A percentile compares a stretch with the other conserved stretches of the same genome.
phyloP scores from a whole-genome alignment of 2,888 invertebrate species.

The Allolobophora icterica region DNA sequence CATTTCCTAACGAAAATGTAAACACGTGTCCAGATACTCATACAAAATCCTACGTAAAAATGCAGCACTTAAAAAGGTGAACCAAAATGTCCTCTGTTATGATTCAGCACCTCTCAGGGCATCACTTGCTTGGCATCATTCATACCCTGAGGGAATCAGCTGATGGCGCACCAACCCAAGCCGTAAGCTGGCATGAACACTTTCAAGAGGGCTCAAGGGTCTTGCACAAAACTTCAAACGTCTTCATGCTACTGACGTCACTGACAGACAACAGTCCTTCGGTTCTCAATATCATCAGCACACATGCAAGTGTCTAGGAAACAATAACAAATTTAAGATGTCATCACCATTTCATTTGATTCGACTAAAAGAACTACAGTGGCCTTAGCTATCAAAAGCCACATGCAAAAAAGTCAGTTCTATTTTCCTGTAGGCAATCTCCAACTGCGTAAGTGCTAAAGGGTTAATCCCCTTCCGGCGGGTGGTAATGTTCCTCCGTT shows the following conservation, averaged over 20 bases:
- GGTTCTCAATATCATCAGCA: not conserved
- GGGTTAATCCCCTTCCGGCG: not conserved
- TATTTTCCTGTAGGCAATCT: not conserved
- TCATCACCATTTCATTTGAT: not conserved
- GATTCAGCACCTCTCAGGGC: not conserved
- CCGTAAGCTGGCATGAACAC: not conserved
- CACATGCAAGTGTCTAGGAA: not conserved
- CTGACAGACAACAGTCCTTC: not conserved
- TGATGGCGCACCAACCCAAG: too few species aligned
- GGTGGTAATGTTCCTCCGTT: conserved; percentile 61
- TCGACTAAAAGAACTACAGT: not conserved
- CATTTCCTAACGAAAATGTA: conserved; percentile 3
- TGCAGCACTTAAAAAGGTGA: not conserved
- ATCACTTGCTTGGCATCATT: not conserved
- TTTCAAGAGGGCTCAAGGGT: not conserved
- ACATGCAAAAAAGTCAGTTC: not conserved
- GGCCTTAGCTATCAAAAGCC: not conserved
- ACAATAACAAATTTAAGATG: not conserved
- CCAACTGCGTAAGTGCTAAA: not conserved
- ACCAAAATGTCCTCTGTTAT: not conserved
- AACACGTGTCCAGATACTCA: not conserved
- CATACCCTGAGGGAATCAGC: not conserved
- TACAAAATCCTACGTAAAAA: not conserved
- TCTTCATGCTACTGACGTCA: not conserved
- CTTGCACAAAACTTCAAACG: not conserved